These are phyloP conservation scores for Borostomias antarcticus DNA, from an alignment of 2,797 vertebrate species.

Conservation along the genomic window DNA sequence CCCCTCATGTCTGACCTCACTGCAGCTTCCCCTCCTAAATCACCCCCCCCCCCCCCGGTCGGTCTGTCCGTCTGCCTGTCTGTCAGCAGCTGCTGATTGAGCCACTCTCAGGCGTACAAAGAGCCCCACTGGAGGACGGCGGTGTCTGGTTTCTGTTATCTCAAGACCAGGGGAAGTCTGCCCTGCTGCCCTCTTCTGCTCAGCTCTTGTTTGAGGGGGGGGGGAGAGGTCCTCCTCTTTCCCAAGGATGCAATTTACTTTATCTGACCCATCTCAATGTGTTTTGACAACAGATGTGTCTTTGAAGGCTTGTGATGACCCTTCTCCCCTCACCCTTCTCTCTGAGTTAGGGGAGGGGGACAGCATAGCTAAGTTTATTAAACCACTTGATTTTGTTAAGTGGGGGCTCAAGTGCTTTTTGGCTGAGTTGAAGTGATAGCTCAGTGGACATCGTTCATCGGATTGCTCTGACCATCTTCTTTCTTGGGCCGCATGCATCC, in stretches of 20 bases:
- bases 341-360: slow-evolving; percentile 55
- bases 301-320: slow-evolving; percentile 11
- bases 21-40: slow-evolving; percentile 70
- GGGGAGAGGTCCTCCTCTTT: slow-evolving; percentile 44
- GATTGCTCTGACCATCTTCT: neutral
- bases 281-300: slow-evolving; percentile 72
- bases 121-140: slow-evolving; percentile 2
- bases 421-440: slow-evolving; percentile 27
- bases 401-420: slow-evolving; percentile 9
- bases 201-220: slow-evolving; percentile 69
- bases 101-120: slow-evolving; percentile 12
- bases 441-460: neutral
- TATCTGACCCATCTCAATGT: slow-evolving; percentile 68
- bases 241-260: slow-evolving; percentile 69
- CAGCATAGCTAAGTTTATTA: slow-evolving; percentile 31
- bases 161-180: slow-evolving; percentile 23
- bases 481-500: slow-evolving; percentile 15
- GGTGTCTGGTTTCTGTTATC: slow-evolving; percentile 13
- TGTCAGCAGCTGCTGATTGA: slow-evolving; percentile 18
- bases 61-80: neutral
- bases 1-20: slow-evolving; percentile 64
- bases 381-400: slow-evolving; percentile 29
- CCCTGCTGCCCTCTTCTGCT: slow-evolving; percentile 52
- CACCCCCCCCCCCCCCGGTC: slow-evolving; percentile 73
- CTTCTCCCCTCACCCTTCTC: slow-evolving; percentile 35